These are phyloP conservation scores for Lasioglossum morio DNA, from an alignment of 2,888 invertebrate species.

Conservation along the genomic window DNA sequence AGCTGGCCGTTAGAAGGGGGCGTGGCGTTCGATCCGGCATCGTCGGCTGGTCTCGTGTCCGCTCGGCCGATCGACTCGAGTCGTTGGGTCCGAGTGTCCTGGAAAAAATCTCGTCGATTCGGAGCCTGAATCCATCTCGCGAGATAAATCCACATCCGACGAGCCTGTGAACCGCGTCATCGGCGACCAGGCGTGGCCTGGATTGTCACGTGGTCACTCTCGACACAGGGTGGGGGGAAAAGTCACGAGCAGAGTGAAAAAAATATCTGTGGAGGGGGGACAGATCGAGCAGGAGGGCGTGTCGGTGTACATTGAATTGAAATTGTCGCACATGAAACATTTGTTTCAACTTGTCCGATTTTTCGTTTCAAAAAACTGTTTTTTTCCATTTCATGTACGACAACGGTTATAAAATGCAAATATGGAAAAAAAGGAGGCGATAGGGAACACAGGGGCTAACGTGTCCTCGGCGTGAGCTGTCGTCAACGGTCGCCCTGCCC, in stretches of 20 bases:
- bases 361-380: neutral
- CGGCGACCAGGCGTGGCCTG: slow-evolving; percentile 12
- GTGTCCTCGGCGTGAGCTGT: neutral
- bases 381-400: neutral
- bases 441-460: neutral
- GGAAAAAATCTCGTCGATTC: slow-evolving; percentile 3
- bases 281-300: slow-evolving; percentile 29
- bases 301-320: neutral
- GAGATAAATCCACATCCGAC: neutral
- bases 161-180: neutral
- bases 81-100: neutral
- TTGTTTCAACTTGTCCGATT: neutral
- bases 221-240: neutral
- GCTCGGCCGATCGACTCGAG: neutral
- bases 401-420: neutral
- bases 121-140: neutral
- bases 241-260: slow-evolving; percentile 7
- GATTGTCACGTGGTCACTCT: neutral
- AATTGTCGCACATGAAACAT: neutral
- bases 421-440: neutral
- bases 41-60: neutral
- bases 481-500: neutral
- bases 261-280: neutral
- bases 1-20: neutral
- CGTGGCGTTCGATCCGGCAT: slow-evolving; percentile 8